Base-by-base conservation (phyloP, 2,797 vertebrate genomes). In the Varecia variegata region DNA sequence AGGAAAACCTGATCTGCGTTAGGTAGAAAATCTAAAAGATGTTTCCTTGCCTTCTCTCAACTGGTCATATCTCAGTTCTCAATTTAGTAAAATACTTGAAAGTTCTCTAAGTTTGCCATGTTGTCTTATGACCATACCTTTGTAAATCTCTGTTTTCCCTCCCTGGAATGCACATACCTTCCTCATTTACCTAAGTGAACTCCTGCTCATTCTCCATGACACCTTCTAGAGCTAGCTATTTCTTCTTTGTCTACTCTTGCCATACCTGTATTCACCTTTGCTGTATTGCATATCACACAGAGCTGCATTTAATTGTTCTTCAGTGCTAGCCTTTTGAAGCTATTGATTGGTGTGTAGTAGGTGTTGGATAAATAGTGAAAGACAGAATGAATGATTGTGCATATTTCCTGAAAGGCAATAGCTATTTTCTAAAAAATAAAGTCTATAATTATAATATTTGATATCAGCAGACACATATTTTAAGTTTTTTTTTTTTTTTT, bases 371-470 rank as follows among this genome's bases (percentile, higher is more conserved):
- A 62, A 17, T 73, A 87, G 9, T 60, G 68, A 87, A 93, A 88
- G 32, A 88, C 60, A 40, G 15, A 71, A 43, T 77, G 79, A 91
- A 62, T 83, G n/a, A 84, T 88, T 65, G 11, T 32, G 17, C 32
- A 67, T 65, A 54, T 90, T 94, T 76, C 76, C 47, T 95, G 52
- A 60, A 86, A 88, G 83, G 91, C 54, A 52, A 0, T 83, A 81
- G 27, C 30, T 71, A 3, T 94, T 87, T 96, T 96, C 90, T 73
- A 65, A 93, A 86, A 67, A 93, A 95, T 88, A 88, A 74, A 94
- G 84, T 38, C 43, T 54, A 76, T 54, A 76, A 2, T 91, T 65
- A 79, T 40, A 90, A 58, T 93, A 47, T 90, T 80, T 93, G 43
- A 80, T 68, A 45, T 60, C n/a, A 79, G 32, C 77, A 90, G 56